phyloP scores from a whole-genome alignment of 2,113 vertebrate species.

The Balaenoptera acutorostrata region DNA sequence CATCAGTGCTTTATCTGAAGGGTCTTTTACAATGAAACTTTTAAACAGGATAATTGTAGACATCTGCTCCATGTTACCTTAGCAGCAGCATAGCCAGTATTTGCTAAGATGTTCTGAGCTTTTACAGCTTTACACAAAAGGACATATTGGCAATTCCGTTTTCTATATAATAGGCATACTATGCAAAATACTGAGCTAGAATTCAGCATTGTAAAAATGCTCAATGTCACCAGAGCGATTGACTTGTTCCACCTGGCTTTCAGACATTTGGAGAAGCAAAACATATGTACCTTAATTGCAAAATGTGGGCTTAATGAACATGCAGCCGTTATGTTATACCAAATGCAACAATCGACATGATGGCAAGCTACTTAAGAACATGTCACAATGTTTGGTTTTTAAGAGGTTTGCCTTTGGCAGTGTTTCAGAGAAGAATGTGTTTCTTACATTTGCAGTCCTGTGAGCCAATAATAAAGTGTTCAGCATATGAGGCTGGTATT shows the following conservation, averaged over 20 bases:
- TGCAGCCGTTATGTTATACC: conserved; percentile 42
- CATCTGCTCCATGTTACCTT: conserved; percentile 56
- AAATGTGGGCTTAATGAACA: conserved; percentile 76
- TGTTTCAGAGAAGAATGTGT: conserved; percentile 70
- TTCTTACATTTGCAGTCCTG: conserved; percentile 63
- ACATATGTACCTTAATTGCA: conserved; percentile 71
- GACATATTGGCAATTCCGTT: conserved; percentile 58
- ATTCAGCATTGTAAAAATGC: conserved; percentile 62
- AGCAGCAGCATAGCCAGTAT: conserved; percentile 35
- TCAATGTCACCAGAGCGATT: conserved; percentile 72
- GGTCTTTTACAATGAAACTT: conserved; percentile 62
- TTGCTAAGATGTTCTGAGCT: conserved; percentile 47
- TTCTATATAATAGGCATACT: conserved; percentile 64
- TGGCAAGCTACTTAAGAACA: conserved; percentile 73
- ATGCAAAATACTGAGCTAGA: conserved; percentile 67
- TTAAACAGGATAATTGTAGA: conserved; percentile 56
- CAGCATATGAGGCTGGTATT: conserved; percentile 63
- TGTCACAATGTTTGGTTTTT: conserved; percentile 69
- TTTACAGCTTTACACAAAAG: conserved; percentile 71
- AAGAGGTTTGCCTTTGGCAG: conserved; percentile 73
- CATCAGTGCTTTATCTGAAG: conserved; percentile 57
- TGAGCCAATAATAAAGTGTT: conserved; percentile 71
- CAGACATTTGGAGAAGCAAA: conserved; percentile 73
- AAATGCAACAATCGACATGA: conserved; percentile 63
- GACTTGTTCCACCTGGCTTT: conserved; percentile 74